Evolutionary conservation across 2,113 vertebrate species (phyloP), one percentile per base, ranked within the genome.

Genomic region (Petaurus breviceps): DNA sequence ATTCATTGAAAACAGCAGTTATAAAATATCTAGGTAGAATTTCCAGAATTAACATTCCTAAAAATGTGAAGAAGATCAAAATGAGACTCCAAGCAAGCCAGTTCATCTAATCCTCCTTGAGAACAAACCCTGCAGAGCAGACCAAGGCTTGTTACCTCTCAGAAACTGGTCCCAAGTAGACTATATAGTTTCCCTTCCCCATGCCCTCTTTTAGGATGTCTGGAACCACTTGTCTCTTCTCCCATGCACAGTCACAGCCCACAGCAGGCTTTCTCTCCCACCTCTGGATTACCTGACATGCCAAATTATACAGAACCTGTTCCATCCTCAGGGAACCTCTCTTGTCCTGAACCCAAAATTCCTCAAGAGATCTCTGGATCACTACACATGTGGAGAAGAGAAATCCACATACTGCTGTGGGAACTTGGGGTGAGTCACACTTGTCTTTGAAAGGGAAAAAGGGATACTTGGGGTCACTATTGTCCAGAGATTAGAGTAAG

Each of bases 1-100:
- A 84, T 84, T 84, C 19, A 43, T 2, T 23, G 2, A 84, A 77
- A 77, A 22, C 16, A 43, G 5, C 14, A 43, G 37, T 43, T 3
- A n/a, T 22, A n/a, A 22, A 19, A n/a, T 22, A 8, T 2, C 2
- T 8, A 22, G 1, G 16, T n/a, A 7, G 0, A 77, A 22, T 22
- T 7, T 43, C 7, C 37, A n/a, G 19, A 77, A 19, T 1, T n/a
- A 22, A n/a, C 6, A 77, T n/a, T n/a, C 26, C 25, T 7, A 77
- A n/a, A 16, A 77, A 1, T 22, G 1, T 43, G 37, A 22, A 8
- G 68, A 84, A 84, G n/a, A 43, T 43, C 37, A 84, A 43, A 8
- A 84, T 8, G 7, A 84, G 16, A 0, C 2, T 84, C 68, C 68
- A 84, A 43, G 0, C 0, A 84, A 43, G 7, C 68, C 68, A 84